Evolutionary conservation across 2,113 vertebrate genomes (phyloP), one percentile per base, ranked within the genome.

Genomic region (Gadus chalcogrammus): DNA sequence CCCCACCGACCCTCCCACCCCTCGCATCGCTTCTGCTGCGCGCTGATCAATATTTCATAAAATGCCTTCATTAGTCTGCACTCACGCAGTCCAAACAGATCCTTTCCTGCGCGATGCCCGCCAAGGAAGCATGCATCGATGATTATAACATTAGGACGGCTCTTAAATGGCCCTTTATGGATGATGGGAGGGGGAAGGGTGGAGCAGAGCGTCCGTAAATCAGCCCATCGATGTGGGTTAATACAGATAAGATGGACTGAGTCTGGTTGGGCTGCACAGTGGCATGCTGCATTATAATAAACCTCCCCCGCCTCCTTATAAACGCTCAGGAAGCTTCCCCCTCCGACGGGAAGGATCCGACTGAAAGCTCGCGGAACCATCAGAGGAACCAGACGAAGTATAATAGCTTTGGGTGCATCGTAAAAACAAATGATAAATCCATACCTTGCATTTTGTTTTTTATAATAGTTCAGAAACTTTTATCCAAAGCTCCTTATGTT

Each of bases 1-100:
- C 79, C 79, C 82, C 81, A 75, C 79, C 42, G 3, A 59, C 53
- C 72, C 76, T 62, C 68, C 74, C 63, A 56, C 64, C 79, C 81
- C 81, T 80, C 77, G 80, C 81, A 76, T 70, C 78, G 79, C 72
- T 76, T 71, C 75, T 82, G 71, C 78, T 74, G 68, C 62, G 67
- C 65, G 48, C 79, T 82, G 81, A 92, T 92, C 90, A 89, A 90
- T 91, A 91, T 88, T 90, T 92, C 84, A 88, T 90, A 89, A 90
- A 85, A 85, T 64, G 35, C 77, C 84, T 91, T 90, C 89, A 88
- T 87, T 87, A 90, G 82, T 74, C 78, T 63, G 74, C 81, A 80
- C 85, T 78, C 82, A 79, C 70, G 78, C 61, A 62, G 64, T 70
- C 67, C 76, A 70, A 87, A 90, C 82, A 87, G 74, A 84, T 67